Evolutionary conservation across 2,797 vertebrate species (phyloP), one percentile per base, ranked within the genome.

Genomic region (Cercopithecus neglectus): DNA sequence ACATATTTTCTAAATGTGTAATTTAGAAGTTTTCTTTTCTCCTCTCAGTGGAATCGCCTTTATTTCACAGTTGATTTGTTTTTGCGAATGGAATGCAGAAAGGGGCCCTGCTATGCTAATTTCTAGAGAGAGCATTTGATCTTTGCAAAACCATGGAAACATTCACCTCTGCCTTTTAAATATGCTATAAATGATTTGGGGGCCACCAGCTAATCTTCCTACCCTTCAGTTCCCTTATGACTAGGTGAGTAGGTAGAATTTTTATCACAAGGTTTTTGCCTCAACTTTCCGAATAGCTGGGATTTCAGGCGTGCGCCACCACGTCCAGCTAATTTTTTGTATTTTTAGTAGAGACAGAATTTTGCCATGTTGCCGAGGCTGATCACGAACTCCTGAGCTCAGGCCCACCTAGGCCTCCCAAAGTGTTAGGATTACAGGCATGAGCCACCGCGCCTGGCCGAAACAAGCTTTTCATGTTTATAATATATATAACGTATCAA

Each of bases 121-220:
- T 67, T 86, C 44, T 33, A 50, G 88, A 82, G 33, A 67, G 46
- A 33, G 53, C 16, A 8, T 26, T 55, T 55, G 19, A 12, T 33
- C 61, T 89, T 92, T 21, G 79, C 75, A 36, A 46, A 88, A 81
- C 57, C 39, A 21, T 39, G 26, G 10, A 53, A 59, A 28, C 11
- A 2, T 4, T 36, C 13, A 6, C 28, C 26, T 80, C 5, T 19
- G 24, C 46, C 64, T 67, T 78, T 82, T 41, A 48, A 76, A 64
- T 4, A 41, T 7, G 7, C n/a, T 7, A 0, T 21, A 1, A 8
- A 3, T 74, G 53, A 22, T 10, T 57, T 8, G 14, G 41, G 16
- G 17, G 39, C 1, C 2, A 5, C 26, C 24, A 1, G 19, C n/a
- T 91, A 21, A 50, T 50, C 24, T 74, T 41, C 9, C 53, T n/a